Evolutionary conservation across 2,797 vertebrate genomes (phyloP), one percentile per base, ranked within the genome.

Genomic region (Anomalospiza imberbis): DNA sequence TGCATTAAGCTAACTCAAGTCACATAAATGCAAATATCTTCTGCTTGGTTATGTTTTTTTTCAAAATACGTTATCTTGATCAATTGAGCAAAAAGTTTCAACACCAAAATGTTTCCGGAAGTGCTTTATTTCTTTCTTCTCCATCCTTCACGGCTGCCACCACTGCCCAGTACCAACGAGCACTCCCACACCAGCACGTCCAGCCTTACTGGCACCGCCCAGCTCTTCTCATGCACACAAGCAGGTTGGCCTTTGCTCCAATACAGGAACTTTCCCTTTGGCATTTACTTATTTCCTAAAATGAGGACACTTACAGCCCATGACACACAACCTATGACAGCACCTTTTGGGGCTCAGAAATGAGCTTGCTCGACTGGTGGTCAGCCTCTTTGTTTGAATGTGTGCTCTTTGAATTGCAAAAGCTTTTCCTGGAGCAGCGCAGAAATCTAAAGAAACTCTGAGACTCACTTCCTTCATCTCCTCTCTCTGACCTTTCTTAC

Each of bases 71-170:
- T 20, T 31, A 18, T 31, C 40, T 82, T 67, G 42, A 80, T 53
- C 26, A 70, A 80, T 0, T 60, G 53, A 34, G 21, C 17, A 85
- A 65, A 87, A 76, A 40, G 17, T 26, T 88, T 60, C 47, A 63
- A n/a, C 36, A 13, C 8, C 19, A 42, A 48, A 66, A 40, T 10
- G 3, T 53, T 88, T 51, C 57, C 5, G 2, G 34, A 85, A 70
- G 68, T 15, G 21, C 12, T 76, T 66, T 36, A 32, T 28, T 80
- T 86, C 13, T 20, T 17, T 50, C 21, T 47, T 32, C 34, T 85
- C 32, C 34, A 17, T 6, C 6, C 8, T 4, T 13, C 22, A 24
- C 0, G 0, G 40, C 53, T 86, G n/a, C 44, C 3, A 1, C 20
- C 38, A 21, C n/a, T 29, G 32, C 47, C 38, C 36, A n/a, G 28